Percentiles rank a stretch among this genome's conserved stretches.
These are phyloP conservation scores for Amblyornis subalaris DNA, from an alignment of 2,113 vertebrate species.

Conservation along the genomic window DNA sequence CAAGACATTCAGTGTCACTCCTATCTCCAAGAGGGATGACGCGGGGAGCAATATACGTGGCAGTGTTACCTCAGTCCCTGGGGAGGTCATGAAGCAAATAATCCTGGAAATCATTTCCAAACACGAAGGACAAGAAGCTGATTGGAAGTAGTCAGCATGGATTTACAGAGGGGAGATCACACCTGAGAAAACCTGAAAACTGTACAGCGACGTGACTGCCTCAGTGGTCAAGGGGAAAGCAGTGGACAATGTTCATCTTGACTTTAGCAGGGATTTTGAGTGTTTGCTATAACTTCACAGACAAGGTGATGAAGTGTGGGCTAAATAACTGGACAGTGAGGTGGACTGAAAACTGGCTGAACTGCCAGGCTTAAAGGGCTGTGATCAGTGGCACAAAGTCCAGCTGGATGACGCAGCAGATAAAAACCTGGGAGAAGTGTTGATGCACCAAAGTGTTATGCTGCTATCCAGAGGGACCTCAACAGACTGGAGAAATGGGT, in stretches of 20 bases:
- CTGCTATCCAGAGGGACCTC: neutral
- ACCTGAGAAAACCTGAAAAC: neutral
- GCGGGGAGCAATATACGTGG: neutral
- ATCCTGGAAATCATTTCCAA: neutral
- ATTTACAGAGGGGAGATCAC: neutral
- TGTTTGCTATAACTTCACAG: neutral
- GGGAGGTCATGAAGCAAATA: neutral
- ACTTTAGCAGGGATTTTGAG: neutral
- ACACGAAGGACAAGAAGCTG: neutral
- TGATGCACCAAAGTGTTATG: neutral
- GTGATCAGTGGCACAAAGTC: neutral
- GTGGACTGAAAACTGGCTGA: neutral
- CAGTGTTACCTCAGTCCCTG: neutral
- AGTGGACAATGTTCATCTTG: neutral
- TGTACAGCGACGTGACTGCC: rapidly evolving
- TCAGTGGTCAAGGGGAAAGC: neutral
- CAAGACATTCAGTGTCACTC: neutral
- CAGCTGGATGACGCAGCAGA: neutral
- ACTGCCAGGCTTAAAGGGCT: neutral
- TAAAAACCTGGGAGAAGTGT: neutral
- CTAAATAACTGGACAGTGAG: neutral
- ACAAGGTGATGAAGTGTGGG: neutral
- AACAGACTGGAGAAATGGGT: neutral
- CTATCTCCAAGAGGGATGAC: neutral
- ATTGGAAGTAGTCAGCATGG: neutral